phyloP scores from a whole-genome alignment of 1,140 invertebrate species.

The Chrysoperla carnea region DNA sequence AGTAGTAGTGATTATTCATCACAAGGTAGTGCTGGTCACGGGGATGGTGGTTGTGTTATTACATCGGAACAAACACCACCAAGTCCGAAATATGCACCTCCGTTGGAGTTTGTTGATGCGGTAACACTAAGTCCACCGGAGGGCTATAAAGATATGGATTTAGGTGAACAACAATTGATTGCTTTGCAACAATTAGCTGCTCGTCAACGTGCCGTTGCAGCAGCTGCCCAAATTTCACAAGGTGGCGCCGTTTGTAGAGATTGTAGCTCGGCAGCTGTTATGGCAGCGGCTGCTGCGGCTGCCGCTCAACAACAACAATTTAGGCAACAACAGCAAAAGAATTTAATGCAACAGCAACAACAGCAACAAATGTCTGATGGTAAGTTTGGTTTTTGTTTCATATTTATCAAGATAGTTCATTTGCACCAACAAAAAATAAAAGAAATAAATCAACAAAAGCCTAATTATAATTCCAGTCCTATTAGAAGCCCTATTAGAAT shows the following conservation, averaged over 20 bases:
- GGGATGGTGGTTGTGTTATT: conserved; percentile 9
- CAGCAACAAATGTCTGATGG: conserved; percentile 15
- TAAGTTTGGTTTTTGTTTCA: too few species aligned
- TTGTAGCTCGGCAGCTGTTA: conserved; percentile 11
- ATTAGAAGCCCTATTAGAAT: too few species aligned
- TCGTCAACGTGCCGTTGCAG: background rate
- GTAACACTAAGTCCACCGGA: conserved; percentile 73
- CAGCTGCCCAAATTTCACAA: background rate
- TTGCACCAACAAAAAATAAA: too few species aligned
- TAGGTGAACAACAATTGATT: conserved; percentile 29
- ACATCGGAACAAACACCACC: conserved; percentile 16
- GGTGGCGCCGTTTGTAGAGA: conserved; percentile 18
- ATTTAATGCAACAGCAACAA: conserved; percentile 3
- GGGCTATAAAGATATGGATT: conserved; percentile 60
- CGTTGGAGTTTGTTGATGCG: conserved; percentile 44
- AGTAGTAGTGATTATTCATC: conserved; percentile 15
- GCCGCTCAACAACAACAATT: too few species aligned
- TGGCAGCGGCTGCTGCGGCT: too few species aligned
- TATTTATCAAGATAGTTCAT: too few species aligned
- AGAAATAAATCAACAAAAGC: too few species aligned
- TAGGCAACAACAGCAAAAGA: too few species aligned
- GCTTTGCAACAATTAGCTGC: conserved; percentile 31
- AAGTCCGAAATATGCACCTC: conserved; percentile 37
- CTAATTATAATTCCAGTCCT: too few species aligned
- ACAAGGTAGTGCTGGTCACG: background rate